These are phyloP conservation scores for Elaphurus davidianus DNA, from an alignment of 2,113 vertebrate species.

Conservation along the genomic window DNA sequence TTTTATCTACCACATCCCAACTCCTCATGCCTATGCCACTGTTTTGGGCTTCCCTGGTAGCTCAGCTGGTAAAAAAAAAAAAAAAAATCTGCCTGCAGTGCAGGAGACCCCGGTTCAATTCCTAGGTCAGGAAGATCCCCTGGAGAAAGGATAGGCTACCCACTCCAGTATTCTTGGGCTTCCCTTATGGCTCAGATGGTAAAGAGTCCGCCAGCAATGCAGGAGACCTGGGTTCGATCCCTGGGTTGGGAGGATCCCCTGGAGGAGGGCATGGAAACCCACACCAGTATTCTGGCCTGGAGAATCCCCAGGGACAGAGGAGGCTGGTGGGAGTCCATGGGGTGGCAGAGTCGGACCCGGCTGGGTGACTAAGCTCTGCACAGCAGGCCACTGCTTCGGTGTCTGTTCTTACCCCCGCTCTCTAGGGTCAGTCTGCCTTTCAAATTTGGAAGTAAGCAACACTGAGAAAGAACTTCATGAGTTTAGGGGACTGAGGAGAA, in stretches of 20 bases:
- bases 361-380: accelerated
- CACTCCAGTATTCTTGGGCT: background rate
- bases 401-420: background rate
- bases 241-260: background rate
- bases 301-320: background rate
- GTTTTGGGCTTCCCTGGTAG: background rate
- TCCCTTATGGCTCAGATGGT: background rate
- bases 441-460: background rate
- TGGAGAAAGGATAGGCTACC: background rate
- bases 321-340: background rate
- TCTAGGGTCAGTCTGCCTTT: background rate
- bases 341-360: background rate
- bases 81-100: background rate
- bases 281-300: too few species aligned
- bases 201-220: background rate
- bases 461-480: background rate
- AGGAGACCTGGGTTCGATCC: background rate
- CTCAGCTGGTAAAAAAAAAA: background rate
- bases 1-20: background rate
- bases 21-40: background rate
- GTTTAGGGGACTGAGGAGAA: background rate
- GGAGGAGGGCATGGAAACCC: too few species aligned
- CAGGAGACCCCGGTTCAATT: background rate
- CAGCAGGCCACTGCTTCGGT: background rate
- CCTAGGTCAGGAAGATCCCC: background rate